Conservation (phyloP, 2,797 vertebrate species). For the Myotis myotis region DNA sequence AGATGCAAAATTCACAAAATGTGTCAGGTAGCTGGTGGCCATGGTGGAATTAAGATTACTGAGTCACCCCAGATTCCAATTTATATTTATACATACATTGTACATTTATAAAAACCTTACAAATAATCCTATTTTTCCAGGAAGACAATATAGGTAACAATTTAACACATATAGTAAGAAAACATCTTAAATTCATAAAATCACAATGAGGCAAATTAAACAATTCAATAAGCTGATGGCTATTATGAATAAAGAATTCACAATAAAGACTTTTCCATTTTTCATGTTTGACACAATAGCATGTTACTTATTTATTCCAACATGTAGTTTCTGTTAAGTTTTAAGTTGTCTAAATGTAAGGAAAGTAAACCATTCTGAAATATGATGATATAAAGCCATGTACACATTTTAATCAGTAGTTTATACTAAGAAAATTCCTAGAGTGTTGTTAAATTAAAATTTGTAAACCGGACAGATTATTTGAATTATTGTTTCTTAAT, state of each 20-base stretch:
- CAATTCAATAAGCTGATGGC: constrained; percentile 50
- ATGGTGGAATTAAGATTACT: constrained; percentile 75
- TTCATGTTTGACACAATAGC: constrained; percentile 51
- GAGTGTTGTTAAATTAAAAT: constrained; percentile 34
- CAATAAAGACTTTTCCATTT: constrained; percentile 34
- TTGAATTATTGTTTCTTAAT: constrained; percentile 38
- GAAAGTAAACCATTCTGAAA: constrained; percentile 55
- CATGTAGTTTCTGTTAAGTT: constrained; percentile 24
- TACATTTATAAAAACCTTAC: constrained; percentile 71
- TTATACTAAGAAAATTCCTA: constrained; percentile 34
- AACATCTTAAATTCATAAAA: constrained; percentile 63
- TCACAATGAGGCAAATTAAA: constrained; percentile 66
- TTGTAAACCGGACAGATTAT: constrained; percentile 39
- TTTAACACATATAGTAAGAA: constrained; percentile 60
- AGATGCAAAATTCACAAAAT: constrained; percentile 71
- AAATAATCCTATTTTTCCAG: constrained; percentile 66
- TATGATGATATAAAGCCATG: constrained; percentile 41
- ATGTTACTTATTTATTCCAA: constrained; percentile 58
- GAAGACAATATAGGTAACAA: constrained; percentile 76
- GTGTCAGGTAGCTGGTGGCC: constrained; percentile 55
- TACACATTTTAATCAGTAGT: constrained; percentile 28
- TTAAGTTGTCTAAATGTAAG: constrained; percentile 50
- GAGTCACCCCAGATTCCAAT: constrained; percentile 62
- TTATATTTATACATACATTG: constrained; percentile 65
- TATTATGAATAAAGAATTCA: constrained; percentile 55